Evolutionary conservation across 1,140 invertebrate species (phyloP), one percentile per base, ranked within the genome.

Genomic region (Drosophila ercepeae): DNA sequence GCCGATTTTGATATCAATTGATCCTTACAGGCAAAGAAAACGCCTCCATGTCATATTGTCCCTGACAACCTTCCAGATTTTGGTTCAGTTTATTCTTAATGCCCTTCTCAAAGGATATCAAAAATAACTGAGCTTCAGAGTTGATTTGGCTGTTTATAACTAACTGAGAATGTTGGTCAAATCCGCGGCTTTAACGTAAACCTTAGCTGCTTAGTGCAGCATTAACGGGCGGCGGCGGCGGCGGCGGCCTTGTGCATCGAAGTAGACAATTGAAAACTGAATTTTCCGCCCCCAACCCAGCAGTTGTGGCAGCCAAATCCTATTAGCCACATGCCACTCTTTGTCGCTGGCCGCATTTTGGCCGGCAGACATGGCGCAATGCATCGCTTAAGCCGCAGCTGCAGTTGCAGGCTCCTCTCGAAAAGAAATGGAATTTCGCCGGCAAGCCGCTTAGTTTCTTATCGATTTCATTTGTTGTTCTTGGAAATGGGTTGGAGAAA

Each of bases 301-400:
- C 8, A 21, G 44, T 51, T 69, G 39, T 55, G 54, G 42, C 63
- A 42, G 67, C 53, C 53, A 84, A 84, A 84, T 84, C 79, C 79
- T 86, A 84, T 84, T 84, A 84, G 79, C 79, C 71, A 79, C 79
- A 79, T 75, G 81, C 72, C 79, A 75, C 50, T 86, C 72, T 72
- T 60, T 65, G 58, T 65, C 44, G 44, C 45, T 51, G 67, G 55
- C 61, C 70, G 51, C 74, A 60, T 65, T 82, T 83, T 48, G 61
- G 75, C 72, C 78, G 59, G 58, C 51, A 67, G 54, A 50, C 48
- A 74, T 48, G 39, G 46, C 44, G 23, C 55, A 70, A 76, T 75
- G 68, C 54, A 52, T 55, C 67, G 63, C 64, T 53, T 67, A 67
- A 59, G 71, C 70, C 58, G 71, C 76, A 79, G 23, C 32, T 51